phyloP scores from a whole-genome alignment of 2,888 invertebrate species.

The Alcis repandata region DNA sequence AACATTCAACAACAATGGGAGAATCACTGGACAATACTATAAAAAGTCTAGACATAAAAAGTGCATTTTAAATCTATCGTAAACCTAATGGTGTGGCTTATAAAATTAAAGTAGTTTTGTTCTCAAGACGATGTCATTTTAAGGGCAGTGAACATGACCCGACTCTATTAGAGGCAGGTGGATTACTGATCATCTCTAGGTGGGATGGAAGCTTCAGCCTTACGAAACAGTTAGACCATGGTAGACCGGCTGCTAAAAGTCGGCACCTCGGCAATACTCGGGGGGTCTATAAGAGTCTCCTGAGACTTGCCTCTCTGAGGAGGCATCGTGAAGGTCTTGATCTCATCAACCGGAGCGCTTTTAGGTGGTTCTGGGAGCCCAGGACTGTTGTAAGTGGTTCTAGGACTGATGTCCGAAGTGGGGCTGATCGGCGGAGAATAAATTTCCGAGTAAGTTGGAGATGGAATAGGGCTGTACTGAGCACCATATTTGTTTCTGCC shows the following conservation, averaged over 20 bases:
- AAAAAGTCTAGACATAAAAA: constrained; percentile 40
- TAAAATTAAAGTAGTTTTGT: constrained; percentile 34
- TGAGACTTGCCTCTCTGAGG: constrained; percentile 76
- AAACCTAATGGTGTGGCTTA: constrained; percentile 49
- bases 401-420: constrained; percentile 76
- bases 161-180: constrained; percentile 11
- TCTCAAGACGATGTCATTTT: constrained; percentile 51
- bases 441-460: constrained; percentile 83
- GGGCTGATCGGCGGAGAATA: constrained; percentile 83
- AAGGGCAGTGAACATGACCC: constrained; percentile 60
- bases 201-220: constrained; percentile 33
- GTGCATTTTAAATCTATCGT: constrained; percentile 54
- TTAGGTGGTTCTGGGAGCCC: constrained; percentile 77
- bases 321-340: constrained; percentile 79
- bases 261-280: constrained; percentile 65
- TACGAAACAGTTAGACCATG: constrained; percentile 70
- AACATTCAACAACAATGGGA: constrained; percentile 73
- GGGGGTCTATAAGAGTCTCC: constrained; percentile 81
- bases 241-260: constrained; percentile 80
- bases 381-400: constrained; percentile 72
- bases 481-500: constrained; percentile 68
- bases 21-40: constrained; percentile 57
- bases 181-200: constrained; percentile 35
- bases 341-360: constrained; percentile 75
- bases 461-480: constrained; percentile 79